Evolutionary conservation across 2,888 invertebrate species (phyloP), one percentile per base, ranked within the genome.

Genomic region (Isoperla grammatica): DNA sequence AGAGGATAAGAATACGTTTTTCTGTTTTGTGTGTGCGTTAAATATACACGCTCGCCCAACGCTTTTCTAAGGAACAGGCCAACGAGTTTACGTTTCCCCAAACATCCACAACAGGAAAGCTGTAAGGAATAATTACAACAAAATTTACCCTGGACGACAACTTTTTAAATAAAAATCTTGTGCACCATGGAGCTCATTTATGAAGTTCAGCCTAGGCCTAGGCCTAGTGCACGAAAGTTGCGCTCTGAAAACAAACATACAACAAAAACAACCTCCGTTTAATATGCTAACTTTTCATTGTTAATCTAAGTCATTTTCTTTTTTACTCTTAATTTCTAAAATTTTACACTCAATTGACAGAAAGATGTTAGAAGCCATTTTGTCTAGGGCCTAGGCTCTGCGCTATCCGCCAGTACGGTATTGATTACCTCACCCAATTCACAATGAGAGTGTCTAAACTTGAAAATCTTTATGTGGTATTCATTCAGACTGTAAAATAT

Each of bases 31-130:
- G 63, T 60, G 60, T 53, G 37, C 39, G 53, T 37, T 53, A 19
- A 37, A 53, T 53, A 37, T 53, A 63, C 58, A 62, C 62, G 62
- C 59, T 62, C 45, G 62, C 62, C 45, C 45, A 59, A 62, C 58
- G 15, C 15, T 58, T 62, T 61, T 62, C 62, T 62, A 63, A 53
- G 53, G 63, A 61, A 61, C 63, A 63, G 63, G 63, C 63, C 63
- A 63, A 63, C 63, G 59, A 63, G 61, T 57, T 61, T 63, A 61
- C 53, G 53, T 37, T 37, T 59, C 63, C 63, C 63, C 61, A 64
- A 61, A 64, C 64, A 64, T 64, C 64, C 64, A 64, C 64, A 64
- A 64, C 62, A 62, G 62, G 64, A 62, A 63, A 64, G 64, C 64
- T 64, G 64, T 59, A 64, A 64, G 64, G 64, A 64, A 64, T 62